phyloP scores from a whole-genome alignment of 2,888 invertebrate genomes.

The Amorpha juglandis region DNA sequence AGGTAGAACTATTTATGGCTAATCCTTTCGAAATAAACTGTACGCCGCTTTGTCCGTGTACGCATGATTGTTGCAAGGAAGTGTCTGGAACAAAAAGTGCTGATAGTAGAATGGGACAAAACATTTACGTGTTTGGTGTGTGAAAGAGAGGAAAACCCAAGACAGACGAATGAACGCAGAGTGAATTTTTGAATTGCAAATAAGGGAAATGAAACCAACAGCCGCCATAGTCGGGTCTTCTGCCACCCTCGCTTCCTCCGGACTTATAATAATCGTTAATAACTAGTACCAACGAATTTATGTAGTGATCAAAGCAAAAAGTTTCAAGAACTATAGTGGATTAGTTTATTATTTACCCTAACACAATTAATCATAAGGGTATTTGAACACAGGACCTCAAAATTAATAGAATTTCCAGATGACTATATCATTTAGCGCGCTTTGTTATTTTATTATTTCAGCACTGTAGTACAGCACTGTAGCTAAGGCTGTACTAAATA shows the following conservation, averaged over 20 bases:
- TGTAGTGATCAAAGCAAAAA: conserved; percentile 70
- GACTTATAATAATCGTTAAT: conserved; percentile 78
- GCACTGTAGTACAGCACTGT: too few relatives aligned
- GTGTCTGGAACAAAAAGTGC: conserved; percentile 63
- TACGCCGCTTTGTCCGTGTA: conserved; percentile 62
- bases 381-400: not conserved
- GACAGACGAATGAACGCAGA: conserved; percentile 59
- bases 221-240: conserved; percentile 57
- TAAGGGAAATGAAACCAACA: conserved; percentile 76
- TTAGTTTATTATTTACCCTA: conserved; percentile 7
- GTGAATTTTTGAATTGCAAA: conserved; percentile 83
- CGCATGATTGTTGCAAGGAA: conserved; percentile 61
- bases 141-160: conserved; percentile 51
- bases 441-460: not conserved
- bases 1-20: conserved; percentile 81
- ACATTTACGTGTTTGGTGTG: conserved; percentile 41
- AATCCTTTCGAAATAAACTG: conserved; percentile 81
- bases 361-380: not conserved
- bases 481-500: too few relatives aligned
- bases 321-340: conserved; percentile 32
- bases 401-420: not conserved
- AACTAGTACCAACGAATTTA: conserved; percentile 77
- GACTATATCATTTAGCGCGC: too few relatives aligned
- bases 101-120: conserved; percentile 50
- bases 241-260: conserved; percentile 68